Evolutionary conservation across 2,113 vertebrate species (phyloP).

Genomic region (Elaphurus davidianus): DNA sequence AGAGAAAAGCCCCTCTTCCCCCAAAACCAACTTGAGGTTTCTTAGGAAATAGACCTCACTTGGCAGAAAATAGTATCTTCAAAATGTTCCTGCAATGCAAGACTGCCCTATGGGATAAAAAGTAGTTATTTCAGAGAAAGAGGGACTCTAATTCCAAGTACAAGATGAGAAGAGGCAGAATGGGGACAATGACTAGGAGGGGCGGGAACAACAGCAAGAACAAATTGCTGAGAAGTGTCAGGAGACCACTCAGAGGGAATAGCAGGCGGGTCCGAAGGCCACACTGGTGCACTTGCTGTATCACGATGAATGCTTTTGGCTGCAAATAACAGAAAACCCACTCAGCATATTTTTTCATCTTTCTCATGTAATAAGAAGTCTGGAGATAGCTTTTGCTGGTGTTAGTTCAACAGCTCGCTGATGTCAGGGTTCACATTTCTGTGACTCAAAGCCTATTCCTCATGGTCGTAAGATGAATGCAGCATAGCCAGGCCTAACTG

Average conservation of each 20-base stretch:
- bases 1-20: not conserved
- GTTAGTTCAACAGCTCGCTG: not conserved
- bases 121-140: not conserved
- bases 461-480: not conserved
- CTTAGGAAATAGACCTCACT: not conserved
- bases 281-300: accelerated
- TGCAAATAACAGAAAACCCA: not conserved
- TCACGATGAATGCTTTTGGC: not conserved
- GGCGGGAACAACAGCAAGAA: not conserved
- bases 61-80: not conserved
- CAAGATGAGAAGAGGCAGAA: not conserved
- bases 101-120: not conserved
- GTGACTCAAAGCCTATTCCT: not conserved
- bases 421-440: not conserved
- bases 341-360: not conserved
- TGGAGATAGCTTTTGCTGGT: not conserved
- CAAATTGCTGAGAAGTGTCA: not conserved
- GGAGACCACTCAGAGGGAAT: not conserved
- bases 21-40: not conserved
- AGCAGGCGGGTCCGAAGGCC: not conserved
- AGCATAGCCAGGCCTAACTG: not conserved
- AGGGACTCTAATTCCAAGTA: not conserved
- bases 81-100: not conserved
- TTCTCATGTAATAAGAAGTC: not conserved
- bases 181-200: not conserved